Percentiles rank a stretch among this genome's conserved stretches.
Evolutionary conservation across 2,113 vertebrate genomes (phyloP).

Genomic region (Cyanistes caeruleus): DNA sequence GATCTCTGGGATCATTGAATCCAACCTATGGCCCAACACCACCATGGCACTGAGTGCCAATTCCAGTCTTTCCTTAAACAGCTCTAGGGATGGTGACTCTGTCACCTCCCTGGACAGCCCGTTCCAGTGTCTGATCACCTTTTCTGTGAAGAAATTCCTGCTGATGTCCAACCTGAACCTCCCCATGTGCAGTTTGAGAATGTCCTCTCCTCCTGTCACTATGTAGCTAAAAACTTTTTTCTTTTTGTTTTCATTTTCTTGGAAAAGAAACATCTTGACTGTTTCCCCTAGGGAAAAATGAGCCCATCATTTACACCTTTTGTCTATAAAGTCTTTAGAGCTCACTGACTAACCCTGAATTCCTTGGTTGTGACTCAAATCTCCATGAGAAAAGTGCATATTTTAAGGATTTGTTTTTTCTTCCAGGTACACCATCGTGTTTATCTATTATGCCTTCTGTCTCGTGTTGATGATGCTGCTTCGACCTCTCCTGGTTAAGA

Average conservation of each 20-base stretch:
- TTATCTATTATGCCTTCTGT: conserved; percentile 97
- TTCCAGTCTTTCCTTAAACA: neutral
- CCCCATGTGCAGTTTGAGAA: neutral
- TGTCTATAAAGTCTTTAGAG: neutral
- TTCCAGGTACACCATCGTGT: conserved; percentile 92
- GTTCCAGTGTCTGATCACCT: neutral
- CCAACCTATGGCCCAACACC: neutral
- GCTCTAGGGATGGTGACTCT: neutral
- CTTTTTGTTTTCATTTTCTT: neutral
- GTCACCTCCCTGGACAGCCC: neutral
- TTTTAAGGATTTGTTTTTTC: neutral
- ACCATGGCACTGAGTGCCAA: neutral
- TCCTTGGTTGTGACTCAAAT: neutral
- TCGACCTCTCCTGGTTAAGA: conserved; percentile 95
- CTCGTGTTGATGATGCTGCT: conserved; percentile 96
- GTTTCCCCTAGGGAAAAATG: neutral
- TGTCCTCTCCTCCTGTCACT: neutral
- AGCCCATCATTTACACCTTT: neutral
- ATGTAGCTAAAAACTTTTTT: neutral
- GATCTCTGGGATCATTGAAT: neutral
- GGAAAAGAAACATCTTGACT: neutral
- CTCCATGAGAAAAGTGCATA: neutral
- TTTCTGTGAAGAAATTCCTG: neutral
- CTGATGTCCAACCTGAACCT: neutral
- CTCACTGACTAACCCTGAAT: neutral